Conservation (phyloP, 53 echinoderm and acorn worm species). For the Patiria pectinifera region DNA sequence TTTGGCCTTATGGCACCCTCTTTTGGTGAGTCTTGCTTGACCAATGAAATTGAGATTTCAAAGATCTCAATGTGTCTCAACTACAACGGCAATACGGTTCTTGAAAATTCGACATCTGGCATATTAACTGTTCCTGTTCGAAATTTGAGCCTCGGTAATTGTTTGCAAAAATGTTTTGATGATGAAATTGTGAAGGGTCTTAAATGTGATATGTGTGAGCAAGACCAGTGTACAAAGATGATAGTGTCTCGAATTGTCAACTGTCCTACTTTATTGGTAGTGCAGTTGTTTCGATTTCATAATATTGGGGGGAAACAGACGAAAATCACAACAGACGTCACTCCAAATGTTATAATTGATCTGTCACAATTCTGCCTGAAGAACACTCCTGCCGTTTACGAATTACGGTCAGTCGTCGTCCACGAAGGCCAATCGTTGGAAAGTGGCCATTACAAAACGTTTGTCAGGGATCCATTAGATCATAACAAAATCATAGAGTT, state of each 20-base stretch:
- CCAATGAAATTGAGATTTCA: not conserved
- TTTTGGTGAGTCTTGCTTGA: not conserved
- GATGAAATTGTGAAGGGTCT: not conserved
- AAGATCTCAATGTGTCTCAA: not conserved
- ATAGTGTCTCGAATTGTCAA: slow-evolving; percentile 5
- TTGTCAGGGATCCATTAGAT: not conserved
- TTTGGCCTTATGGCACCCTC: not conserved
- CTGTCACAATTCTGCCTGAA: not conserved
- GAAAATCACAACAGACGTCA: not conserved
- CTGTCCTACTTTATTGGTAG: not conserved
- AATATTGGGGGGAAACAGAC: not conserved
- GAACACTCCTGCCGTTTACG: not conserved
- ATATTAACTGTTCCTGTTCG: slow-evolving; percentile 5
- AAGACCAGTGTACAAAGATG: not conserved
- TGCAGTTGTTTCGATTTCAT: slow-evolving; percentile 13
- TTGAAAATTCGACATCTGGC: slow-evolving; percentile 7
- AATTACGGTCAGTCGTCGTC: too few species aligned
- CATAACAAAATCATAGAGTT: not conserved
- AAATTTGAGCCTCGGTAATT: not conserved
- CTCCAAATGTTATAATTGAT: slow-evolving; percentile 8
- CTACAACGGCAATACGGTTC: not conserved
- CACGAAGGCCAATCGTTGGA: slow-evolving; percentile 1
- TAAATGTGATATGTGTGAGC: not conserved
- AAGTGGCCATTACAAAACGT: too few species aligned
- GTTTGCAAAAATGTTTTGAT: slow-evolving; percentile 7